Base-by-base conservation (phyloP, 2,113 vertebrate species). In the Eurystomus gularis region DNA sequence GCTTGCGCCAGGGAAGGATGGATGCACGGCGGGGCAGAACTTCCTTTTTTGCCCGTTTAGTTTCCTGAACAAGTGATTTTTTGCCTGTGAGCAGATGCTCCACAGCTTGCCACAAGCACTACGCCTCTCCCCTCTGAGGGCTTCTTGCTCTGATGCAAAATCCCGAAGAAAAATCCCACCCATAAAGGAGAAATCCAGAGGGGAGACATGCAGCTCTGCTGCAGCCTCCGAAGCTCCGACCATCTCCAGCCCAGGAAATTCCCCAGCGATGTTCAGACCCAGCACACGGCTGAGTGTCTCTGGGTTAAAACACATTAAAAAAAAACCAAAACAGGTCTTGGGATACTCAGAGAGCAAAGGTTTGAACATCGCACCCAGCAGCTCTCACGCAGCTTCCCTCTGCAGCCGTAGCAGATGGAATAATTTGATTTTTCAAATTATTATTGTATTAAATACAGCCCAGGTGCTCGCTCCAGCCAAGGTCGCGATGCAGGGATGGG, bases 41-140 rank as follows among this genome's bases (percentile, higher is more conserved):
- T 58, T 48, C 57, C 33, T 52, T 57, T 51, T 68, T 13, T 3
- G 4, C 21, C 58, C 14, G 4, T 77, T 83, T 51, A 0, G 11
- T 46, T 64, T 19, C 37, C 40, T 72, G 28, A 35, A 13, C 12
- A 4, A 64, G 52, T 2, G 1, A 3, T n/a, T 61, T 70, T 76
- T 71, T 8, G 54, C 60, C 51, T 12, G 19, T 7, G 51, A 78
- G 55, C 66, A 6, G 20, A 10, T 1, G 0, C 48, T 48, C 82
- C 11, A 0, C 12, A 31, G 9, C 28, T 55, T 57, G 49, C 70
- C 11, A 2, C 2, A 3, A 42, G 51, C 3, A 13, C 49, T 51
- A 54, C 48, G 39, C 31, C 54, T 51, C 60, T 60, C 17, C 25
- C 21, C n/a, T 82, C 61, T 25, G 4, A 8, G 18, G 46, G n/a